Percentiles rank a stretch among this genome's conserved stretches.
Evolutionary conservation across 1,140 invertebrate genomes (phyloP).

Genomic region (Trypoxylus dichotomus): DNA sequence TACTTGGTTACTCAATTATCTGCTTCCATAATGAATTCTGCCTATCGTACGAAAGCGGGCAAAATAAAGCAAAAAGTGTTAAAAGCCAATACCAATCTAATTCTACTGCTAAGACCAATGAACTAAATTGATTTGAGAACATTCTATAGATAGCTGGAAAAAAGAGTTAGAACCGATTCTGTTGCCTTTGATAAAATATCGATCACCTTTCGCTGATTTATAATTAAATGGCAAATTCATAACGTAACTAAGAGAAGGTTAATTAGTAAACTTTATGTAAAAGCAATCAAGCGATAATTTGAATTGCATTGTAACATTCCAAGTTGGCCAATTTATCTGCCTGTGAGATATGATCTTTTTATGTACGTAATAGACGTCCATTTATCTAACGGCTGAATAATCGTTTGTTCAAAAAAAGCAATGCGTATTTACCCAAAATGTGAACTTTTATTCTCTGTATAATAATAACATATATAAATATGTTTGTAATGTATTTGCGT

Average conservation of each 20-base stretch:
- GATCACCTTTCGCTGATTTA: background rate
- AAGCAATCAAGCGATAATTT: background rate
- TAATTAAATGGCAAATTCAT: background rate
- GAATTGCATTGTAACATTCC: background rate
- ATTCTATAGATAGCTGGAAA: background rate
- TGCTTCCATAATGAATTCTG: background rate
- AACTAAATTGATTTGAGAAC: background rate
- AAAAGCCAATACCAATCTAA: background rate
- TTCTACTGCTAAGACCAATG: background rate
- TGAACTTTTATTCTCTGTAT: too few species aligned
- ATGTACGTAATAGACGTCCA: too few species aligned
- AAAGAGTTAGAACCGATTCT: background rate
- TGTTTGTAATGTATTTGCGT: too few species aligned
- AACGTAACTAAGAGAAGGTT: background rate
- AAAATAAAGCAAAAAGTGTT: background rate
- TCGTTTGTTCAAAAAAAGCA: too few species aligned
- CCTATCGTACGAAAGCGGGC: background rate
- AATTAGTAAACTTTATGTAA: background rate
- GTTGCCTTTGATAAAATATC: conserved; percentile 10
- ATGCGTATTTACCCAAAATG: too few species aligned
- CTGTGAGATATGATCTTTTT: too few species aligned
- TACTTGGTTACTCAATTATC: background rate
- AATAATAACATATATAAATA: too few species aligned
- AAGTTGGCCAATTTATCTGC: too few species aligned
- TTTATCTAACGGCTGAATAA: too few species aligned